Evolutionary conservation across 2,113 vertebrate species (phyloP), one percentile per base, ranked within the genome.

Genomic region (Mustelus asterias): DNA sequence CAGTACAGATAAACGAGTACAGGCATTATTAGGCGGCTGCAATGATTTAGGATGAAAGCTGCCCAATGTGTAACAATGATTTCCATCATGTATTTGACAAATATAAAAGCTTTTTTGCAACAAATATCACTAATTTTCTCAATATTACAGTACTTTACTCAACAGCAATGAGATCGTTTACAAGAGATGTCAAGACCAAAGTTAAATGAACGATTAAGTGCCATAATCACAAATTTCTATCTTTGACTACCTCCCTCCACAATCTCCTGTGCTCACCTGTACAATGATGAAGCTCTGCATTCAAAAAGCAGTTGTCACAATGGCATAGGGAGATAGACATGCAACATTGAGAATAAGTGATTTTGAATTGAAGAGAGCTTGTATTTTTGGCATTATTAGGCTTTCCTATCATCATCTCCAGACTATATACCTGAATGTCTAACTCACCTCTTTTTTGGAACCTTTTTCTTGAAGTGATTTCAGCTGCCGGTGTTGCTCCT

Each of bases 401-500:
- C 8, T 76, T 70, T 70, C 69, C 70, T 76, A 29, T 1, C 9
- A 9, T 26, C 7, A 8, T 29, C 4, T 29, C 29, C 29, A 89
- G 13, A 20, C 18, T 18, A 65, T 0, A 20, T 22, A 65, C 33
- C 4, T 94, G 4, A 48, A 22, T 41, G 65, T n/a, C 65, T 67
- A 70, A 76, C 96, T 96, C 96, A 99, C 99, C 98, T 99, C 99
- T 97, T 99, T 99, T 97, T 99, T 99, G 96, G 99, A 99, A 97
- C 99, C 99, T 96, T 99, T 99, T 96, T 99, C 99, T 97, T 99
- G 99, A 97, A 99, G 97, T 54, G 99, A 99, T 96, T 99, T 99
- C 95, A 99, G 98, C 97, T 99, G 99, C 96, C 98, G 97, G 96
- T 99, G 99, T 96, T 99, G 99, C 41, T 99, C 99, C 97, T 99